Evolutionary conservation across 2,797 vertebrate species (phyloP), one percentile per base, ranked within the genome.

Genomic region (Toxotes lorentzi): DNA sequence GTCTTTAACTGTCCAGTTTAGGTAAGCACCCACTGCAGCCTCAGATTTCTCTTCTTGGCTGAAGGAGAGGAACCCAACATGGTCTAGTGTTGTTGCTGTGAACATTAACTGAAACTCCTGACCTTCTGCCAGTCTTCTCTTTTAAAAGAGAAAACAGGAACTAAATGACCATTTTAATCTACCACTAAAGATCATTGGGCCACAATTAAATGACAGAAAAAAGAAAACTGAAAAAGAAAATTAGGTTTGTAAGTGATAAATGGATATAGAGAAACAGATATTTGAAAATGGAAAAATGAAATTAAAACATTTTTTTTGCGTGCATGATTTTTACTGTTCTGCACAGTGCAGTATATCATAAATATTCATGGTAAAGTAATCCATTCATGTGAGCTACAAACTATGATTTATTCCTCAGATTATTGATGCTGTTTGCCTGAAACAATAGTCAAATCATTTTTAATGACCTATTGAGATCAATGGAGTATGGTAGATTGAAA

Each of bases 391-490:
- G 3, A 43, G 7, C 70, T 23, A 40, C 17, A 70, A 56, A 54
- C 32, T 27, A 6, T 13, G 8, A 40, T 67, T 58, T 54, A 62
- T 61, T 21, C 40, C 68, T 72, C 45, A 68, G 4, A 57, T 59
- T 71, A 59, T 69, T 67, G 41, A 85, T 35, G 48, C 5, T 27
- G 59, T 58, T 59, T 24, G 5, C 34, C 59, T 4, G 35, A 65
- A 78, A 69, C 30, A 65, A 72, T 4, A 24, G 23, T 45, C 34
- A 53, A 12, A 75, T 59, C 43, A 56, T 24, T 17, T 38, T 81
- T 58, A 78, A 67, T 65, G 43, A 76, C 13, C 51, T 27, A 10
- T 67, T 76, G 10, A 53, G 40, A 86, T 80, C 61, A 30, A 61
- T 75, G 53, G 21, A 72, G 21, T 47, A 23, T 43, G 30, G 70